Base-by-base conservation (phyloP, 2,888 invertebrate genomes). In the Drosophila anomalata region DNA sequence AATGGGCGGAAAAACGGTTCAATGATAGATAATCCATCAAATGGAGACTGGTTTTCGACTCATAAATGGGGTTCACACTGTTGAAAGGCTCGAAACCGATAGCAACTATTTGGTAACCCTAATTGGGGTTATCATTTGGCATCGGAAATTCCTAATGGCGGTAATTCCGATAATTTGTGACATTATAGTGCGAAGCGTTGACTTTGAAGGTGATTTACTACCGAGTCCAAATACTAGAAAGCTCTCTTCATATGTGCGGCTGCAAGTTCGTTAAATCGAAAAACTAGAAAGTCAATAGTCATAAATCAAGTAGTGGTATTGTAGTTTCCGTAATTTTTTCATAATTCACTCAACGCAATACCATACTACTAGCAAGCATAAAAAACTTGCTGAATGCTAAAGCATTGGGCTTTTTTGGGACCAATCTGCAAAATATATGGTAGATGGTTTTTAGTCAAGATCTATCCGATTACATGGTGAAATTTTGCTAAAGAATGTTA, bases 1-100 rank as follows among this genome's bases (percentile, higher is more conserved):
- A 42, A 55, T 22, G 33, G 41, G 26, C 42, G 46, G 69, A 69
- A 60, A 70, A 70, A 22, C 47, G 61, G 7, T 42, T 31, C 20
- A 68, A 26, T 39, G 36, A 46, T 68, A 51, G 36, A 46, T 68
- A 51, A 68, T 55, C 51, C 69, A 68, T 68, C 46, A 51, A 68
- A 46, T 26, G 44, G 42, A 33, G 60, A 69, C 60, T 33, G 54
- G 60, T 59, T 68, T 39, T 7, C 39, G 26, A 39, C 11, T 42
- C 61, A 6, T 26, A 33, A 58, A 20, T 31, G 31, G 61, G 6
- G 24, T 9, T 39, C 33, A 17, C 4, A n/a, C 14, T 33, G 53
- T 51, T 39, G 53, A 66, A 36, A 50, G 57, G 54, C 52, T 29
- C 36, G 52, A 52, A 36, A 62, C 26, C 59, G 29, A 46, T 53